Base-by-base conservation (phyloP, 1,140 invertebrate genomes). In the Papilio polytes region DNA sequence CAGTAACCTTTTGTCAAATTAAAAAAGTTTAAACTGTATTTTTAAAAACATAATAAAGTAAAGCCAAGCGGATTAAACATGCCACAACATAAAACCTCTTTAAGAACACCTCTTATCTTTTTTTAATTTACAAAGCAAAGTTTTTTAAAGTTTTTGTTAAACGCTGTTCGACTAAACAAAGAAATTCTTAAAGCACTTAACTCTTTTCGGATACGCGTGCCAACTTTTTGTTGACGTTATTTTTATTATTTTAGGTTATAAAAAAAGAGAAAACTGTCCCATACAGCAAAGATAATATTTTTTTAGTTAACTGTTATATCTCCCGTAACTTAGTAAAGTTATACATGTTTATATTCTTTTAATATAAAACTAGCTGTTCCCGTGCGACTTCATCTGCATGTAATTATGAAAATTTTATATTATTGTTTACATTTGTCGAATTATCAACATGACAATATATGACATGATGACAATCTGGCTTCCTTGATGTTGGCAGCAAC, bases 61-160 rank as follows among this genome's bases (percentile, higher is more conserved):
- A 66, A 70, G 63, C 63, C 63, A 36, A 70, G 63, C 26, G 63
- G 63, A 70, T 70, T 70, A 70, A 70, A 31, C 18, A 70, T 70
- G 63, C 63, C 63, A 70, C 26, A 70, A 31, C 26, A 70, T 70
- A 70, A 70, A 70, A 70, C 63, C 63, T 70, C 63, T 70, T 70
- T 70, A 70, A 70, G 26, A 70, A 70, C 22, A 31, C 12, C 63
- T 70, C 63, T 70, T 70, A 70, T 70, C 63, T 70, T 70, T 63
- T 70, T 70, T 63, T 26, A 63, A 70, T 31, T 31, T 70, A 70
- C 26, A 70, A 70, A 26, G 22, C 12, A 63, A 22, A 7, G 12
- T 36, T 70, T 70, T 70, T 70, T 31, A 31, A 70, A 22, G 63
- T 31, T 70, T 70, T 70, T 70, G 63, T 63, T 63, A 26, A 63